Percentiles rank a stretch among this genome's conserved stretches.
Evolutionary conservation across 1,140 invertebrate genomes (phyloP).

Genomic region (Seison nebaliae): DNA sequence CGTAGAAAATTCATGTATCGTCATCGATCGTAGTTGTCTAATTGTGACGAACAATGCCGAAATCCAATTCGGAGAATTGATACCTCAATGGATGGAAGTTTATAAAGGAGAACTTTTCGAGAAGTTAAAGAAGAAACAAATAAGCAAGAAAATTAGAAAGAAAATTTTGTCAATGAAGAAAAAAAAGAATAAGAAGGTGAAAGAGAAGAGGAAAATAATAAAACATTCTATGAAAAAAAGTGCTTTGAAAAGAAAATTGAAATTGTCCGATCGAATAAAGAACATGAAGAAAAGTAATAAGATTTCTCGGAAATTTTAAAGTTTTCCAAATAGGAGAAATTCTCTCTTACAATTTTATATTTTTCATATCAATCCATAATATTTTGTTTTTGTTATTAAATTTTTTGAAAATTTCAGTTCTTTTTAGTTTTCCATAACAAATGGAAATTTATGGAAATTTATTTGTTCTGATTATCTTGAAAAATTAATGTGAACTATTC

Average conservation of each 20-base stretch:
- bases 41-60: background rate
- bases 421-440: too few species aligned
- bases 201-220: background rate
- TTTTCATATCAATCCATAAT: background rate
- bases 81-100: too few species aligned
- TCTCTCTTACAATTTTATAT: background rate
- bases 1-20: background rate
- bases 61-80: conserved; percentile 3
- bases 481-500: too few species aligned
- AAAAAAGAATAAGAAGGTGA: conserved; percentile 11
- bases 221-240: background rate
- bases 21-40: background rate
- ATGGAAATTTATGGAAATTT: too few species aligned
- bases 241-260: background rate
- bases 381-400: background rate
- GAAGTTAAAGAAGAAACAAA: background rate
- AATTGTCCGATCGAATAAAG: background rate
- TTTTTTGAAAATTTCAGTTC: too few species aligned
- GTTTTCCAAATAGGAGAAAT: background rate
- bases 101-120: too few species aligned
- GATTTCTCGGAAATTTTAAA: background rate
- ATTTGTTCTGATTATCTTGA: too few species aligned
- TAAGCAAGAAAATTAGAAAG: background rate
- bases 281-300: background rate
- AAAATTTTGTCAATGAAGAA: background rate